phyloP scores from a whole-genome alignment of 2,113 vertebrate species.

The Melozone crissalis region DNA sequence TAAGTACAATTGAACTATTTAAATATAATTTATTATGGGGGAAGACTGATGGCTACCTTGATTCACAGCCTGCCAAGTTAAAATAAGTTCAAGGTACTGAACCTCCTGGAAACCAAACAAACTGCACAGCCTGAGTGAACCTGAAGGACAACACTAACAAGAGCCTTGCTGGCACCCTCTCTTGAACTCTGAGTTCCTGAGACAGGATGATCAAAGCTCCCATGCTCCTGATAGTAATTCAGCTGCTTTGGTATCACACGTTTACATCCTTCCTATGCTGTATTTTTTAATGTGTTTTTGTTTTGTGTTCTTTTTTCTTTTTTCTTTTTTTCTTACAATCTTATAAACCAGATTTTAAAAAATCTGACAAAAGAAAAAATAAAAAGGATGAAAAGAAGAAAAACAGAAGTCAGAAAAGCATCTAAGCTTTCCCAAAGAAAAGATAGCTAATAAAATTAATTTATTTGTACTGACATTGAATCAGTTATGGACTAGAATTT shows the following conservation, averaged over 20 bases:
- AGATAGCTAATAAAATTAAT: background rate
- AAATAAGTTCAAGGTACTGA: background rate
- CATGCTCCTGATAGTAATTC: background rate
- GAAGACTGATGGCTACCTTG: background rate
- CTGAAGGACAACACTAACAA: background rate
- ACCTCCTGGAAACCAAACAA: background rate
- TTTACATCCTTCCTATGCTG: background rate
- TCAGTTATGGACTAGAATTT: background rate
- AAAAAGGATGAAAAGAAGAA: background rate
- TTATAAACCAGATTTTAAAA: background rate
- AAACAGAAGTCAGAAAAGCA: background rate
- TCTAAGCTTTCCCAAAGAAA: background rate
- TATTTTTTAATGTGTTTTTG: background rate
- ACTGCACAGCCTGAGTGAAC: background rate
- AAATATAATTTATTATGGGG: background rate
- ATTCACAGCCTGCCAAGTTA: background rate
- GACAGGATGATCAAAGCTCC: background rate
- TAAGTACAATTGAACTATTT: background rate
- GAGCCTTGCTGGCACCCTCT: background rate
- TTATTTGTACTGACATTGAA: background rate
- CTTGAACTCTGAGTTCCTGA: background rate
- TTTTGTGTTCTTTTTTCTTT: too few relatives aligned
- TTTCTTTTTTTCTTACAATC: background rate
- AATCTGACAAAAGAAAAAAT: background rate
- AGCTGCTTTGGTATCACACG: background rate